Evolutionary conservation across 2,797 vertebrate species (phyloP).

Genomic region (Molossus molossus): DNA sequence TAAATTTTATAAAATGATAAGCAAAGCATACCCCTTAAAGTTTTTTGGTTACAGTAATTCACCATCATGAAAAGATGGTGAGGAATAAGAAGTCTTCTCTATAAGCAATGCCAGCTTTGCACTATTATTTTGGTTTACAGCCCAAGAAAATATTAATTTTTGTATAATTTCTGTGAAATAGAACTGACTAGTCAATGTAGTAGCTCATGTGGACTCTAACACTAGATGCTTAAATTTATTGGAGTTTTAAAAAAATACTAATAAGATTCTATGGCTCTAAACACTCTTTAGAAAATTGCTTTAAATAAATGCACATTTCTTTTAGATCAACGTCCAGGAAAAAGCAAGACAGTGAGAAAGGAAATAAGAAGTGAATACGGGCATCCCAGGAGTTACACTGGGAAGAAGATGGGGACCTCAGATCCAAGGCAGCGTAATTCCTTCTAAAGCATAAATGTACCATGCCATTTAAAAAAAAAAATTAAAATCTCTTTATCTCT

Average conservation of each 20-base stretch:
- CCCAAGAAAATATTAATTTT: slow-evolving; percentile 64
- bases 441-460: not conserved
- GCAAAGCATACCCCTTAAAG: slow-evolving; percentile 18
- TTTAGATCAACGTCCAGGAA: slow-evolving; percentile 38
- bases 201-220: not conserved
- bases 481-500: not conserved
- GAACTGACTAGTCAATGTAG: slow-evolving; percentile 44
- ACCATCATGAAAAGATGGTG: not conserved
- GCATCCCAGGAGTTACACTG: not conserved
- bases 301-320: not conserved
- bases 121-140: slow-evolving; percentile 62
- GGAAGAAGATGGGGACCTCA: not conserved
- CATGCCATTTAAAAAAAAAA: not conserved
- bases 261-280: not conserved
- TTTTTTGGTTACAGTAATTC: slow-evolving; percentile 32
- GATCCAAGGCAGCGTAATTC: not conserved
- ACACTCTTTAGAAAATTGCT: slow-evolving; percentile 57
- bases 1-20: slow-evolving; percentile 51
- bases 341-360: not conserved
- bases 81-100: not conserved
- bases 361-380: slow-evolving; percentile 17
- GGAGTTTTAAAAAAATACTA: slow-evolving; percentile 33
- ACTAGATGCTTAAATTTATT: not conserved
- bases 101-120: slow-evolving; percentile 20
- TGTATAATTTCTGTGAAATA: not conserved